Base-by-base conservation (phyloP, 2,797 vertebrate species). In the Anguilla anguilla region DNA sequence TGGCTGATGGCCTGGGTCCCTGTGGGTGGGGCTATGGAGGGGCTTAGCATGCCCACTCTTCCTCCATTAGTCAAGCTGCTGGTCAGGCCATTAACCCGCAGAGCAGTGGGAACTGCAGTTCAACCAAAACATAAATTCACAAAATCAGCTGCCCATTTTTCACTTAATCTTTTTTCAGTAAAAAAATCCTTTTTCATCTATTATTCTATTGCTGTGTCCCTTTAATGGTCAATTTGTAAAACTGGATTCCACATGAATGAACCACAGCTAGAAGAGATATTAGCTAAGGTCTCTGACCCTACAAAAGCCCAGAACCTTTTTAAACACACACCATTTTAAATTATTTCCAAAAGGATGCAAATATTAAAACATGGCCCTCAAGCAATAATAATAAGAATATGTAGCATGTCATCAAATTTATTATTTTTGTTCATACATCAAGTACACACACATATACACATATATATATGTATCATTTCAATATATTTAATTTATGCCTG, bases 61-160 rank as follows among this genome's bases (percentile, higher is more conserved):
- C 95, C 96, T 89, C 97, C 97, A 89, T 93, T 94, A 87, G 92
- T 72, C 79, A 97, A 95, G 90, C 96, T 95, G 91, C 97, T 98
- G 55, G 96, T 91, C 87, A 96, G 96, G 86, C 97, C 96, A 57
- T 95, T 93, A 88, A 96, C 91, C 94, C 95, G 96, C 86, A 96
- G 92, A 86, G 96, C 96, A 88, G 97, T 95, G 89, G 96, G 95
- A 89, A 96, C 97, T 98, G 86, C n/a, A 86, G 89, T 39, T 84
- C 39, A 89, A 59, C 22, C 19, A 28, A 69, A 31, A 53, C 19
- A 55, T 55, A 53, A n/a, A 15, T 67, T 57, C 67, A 90, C 35
- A 88, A 0, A 79, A 0, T 82, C 81, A 79, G 11, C 69, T 46
- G 77, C 22, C 6, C 79, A 46, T 49, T n/a, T 49, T 25, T 51